Conservation (phyloP, 2,888 invertebrate genomes). For the Drosophila siamana region DNA sequence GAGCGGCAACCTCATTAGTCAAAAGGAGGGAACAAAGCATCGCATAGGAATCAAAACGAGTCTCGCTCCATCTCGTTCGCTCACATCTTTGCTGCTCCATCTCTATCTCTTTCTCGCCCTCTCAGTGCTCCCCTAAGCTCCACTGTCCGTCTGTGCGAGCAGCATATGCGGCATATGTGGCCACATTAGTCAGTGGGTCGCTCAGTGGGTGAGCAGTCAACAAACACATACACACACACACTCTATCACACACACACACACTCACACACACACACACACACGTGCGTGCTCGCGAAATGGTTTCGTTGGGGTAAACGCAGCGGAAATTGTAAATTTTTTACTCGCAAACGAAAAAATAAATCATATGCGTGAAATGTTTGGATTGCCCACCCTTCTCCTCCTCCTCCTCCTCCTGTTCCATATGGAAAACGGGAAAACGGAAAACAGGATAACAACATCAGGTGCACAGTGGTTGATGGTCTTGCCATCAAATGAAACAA, state of each 20-base stretch:
- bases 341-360: constrained; percentile 61
- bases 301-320: constrained; percentile 62
- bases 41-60: constrained; percentile 36
- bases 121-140: background rate
- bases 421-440: constrained; percentile 7
- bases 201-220: constrained; percentile 40
- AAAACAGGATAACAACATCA: constrained; percentile 45
- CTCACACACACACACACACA: constrained; percentile 3
- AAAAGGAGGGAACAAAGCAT: constrained; percentile 48
- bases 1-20: constrained; percentile 72
- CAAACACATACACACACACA: constrained; percentile 11
- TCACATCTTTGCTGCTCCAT: no score
- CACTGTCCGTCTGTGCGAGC: constrained; percentile 26
- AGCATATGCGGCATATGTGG: constrained; percentile 62
- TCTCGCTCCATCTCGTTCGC: background rate
- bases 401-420: no score
- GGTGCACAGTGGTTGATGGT: constrained; percentile 49
- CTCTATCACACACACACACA: constrained; percentile 11
- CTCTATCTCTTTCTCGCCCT: background rate
- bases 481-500: constrained; percentile 10
- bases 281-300: constrained; percentile 50
- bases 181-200: constrained; percentile 61
- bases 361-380: constrained; percentile 70
- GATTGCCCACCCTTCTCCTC: constrained; percentile 35
- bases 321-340: constrained; percentile 70